A percentile compares a stretch with the other conserved stretches of the same genome.
Evolutionary conservation across 2,113 vertebrate species (phyloP).

Genomic region (Ceyx melanurus): DNA sequence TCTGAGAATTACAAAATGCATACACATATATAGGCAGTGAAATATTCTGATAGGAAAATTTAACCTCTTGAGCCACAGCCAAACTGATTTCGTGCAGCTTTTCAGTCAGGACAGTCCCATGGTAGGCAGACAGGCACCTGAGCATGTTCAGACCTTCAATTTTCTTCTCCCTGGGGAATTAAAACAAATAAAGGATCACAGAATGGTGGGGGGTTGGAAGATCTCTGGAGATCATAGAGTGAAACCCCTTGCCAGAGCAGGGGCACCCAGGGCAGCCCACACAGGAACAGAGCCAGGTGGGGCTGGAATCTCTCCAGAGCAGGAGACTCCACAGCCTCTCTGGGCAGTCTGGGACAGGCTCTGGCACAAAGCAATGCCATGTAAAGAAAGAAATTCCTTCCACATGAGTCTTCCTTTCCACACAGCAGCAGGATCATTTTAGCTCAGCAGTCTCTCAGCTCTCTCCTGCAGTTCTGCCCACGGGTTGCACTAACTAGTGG

Average conservation of each 20-base stretch:
- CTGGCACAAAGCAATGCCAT: no score
- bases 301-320: no score
- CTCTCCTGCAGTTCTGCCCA: background rate
- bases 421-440: accelerated
- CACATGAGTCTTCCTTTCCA: background rate
- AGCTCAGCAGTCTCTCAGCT: background rate
- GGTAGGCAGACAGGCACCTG: conserved; percentile 86
- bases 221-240: no score
- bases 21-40: background rate
- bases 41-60: background rate
- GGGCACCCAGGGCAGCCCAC: no score
- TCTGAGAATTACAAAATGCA: background rate
- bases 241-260: no score
- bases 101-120: conserved; percentile 79
- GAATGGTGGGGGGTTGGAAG: no score
- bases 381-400: accelerated
- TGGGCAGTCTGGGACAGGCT: no score
- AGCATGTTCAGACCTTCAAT: conserved; percentile 88
- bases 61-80: conserved; percentile 90
- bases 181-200: no score
- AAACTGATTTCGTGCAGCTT: conserved; percentile 89
- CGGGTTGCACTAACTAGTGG: background rate
- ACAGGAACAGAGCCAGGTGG: no score
- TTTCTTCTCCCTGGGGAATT: conserved; percentile 89
- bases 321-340: no score